Evolutionary conservation across 1,140 invertebrate species (phyloP).

Genomic region (Zaprionus taronus): DNA sequence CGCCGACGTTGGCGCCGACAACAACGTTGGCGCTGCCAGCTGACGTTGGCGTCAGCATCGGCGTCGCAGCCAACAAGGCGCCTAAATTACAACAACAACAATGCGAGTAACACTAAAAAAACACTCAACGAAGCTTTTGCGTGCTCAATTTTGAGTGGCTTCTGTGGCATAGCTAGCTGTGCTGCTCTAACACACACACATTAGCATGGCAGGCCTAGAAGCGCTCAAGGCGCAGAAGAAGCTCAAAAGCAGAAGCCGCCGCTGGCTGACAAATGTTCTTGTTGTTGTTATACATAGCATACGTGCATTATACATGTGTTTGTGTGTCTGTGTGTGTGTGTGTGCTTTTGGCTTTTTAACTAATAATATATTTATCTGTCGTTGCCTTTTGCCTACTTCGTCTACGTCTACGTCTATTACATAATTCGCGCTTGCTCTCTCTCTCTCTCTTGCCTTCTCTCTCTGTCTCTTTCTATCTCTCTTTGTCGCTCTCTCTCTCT

Average conservation of each 20-base stretch:
- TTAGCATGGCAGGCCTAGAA: neutral
- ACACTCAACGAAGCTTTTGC: slow-evolving; percentile 25
- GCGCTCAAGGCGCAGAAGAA: slow-evolving; percentile 40
- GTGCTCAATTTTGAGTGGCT: slow-evolving; percentile 33
- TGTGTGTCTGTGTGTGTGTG: neutral
- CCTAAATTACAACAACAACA: slow-evolving; percentile 61
- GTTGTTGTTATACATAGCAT: slow-evolving; percentile 9
- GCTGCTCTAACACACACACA: slow-evolving; percentile 43
- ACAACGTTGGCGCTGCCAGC: slow-evolving; percentile 7
- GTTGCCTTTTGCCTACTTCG: slow-evolving; percentile 45
- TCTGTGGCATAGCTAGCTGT: slow-evolving; percentile 23
- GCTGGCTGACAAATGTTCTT: slow-evolving; percentile 14
- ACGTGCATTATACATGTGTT: neutral
- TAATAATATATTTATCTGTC: slow-evolving; percentile 77
- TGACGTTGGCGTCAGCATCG: slow-evolving; percentile 22
- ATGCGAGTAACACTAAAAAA: slow-evolving; percentile 11
- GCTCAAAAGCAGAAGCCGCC: slow-evolving; percentile 27
- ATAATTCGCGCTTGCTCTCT: slow-evolving; percentile 50
- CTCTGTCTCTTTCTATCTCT: slow-evolving; percentile 3
- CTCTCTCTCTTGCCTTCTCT: neutral
- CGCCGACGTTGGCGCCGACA: slow-evolving; percentile 10
- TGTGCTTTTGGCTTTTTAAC: slow-evolving; percentile 55
- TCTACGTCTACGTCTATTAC: slow-evolving; percentile 64
- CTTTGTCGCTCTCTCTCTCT: neutral
- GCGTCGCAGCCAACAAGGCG: slow-evolving; percentile 43